Evolutionary conservation across 2,888 invertebrate species (phyloP), one percentile per base, ranked within the genome.

Genomic region (Tetranychus piercei): DNA sequence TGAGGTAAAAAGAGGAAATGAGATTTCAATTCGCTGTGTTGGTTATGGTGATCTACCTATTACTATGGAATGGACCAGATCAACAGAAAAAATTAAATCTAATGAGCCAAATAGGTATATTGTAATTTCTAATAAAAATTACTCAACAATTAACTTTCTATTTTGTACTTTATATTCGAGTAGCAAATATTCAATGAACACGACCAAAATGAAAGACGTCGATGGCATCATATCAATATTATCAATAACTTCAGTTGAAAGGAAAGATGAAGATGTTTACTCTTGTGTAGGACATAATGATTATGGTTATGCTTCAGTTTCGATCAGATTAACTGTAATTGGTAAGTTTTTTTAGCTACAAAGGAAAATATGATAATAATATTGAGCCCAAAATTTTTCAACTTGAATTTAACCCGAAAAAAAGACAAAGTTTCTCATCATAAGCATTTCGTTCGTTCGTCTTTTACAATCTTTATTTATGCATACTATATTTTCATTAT

Each of bases 201-300:
- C 69, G 22, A 69, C 22, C 11, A 11, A 9, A 20, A 69, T 69
- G 22, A 11, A 18, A 18, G 34, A 69, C 11, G 69, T 75, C 9
- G 74, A 76, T 66, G 34, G 73, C 55, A 74, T 74, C 20, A 44
- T 43, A 20, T 71, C 71, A 71, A 75, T 74, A 69, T 73, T 77
- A 73, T 44, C 74, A 22, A 75, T 77, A 67, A 76, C 34, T 55
- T 72, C 73, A 67, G 76, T 77, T 34, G 75, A 74, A 43, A 20
- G 77, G 23, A 71, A 45, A 66, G 77, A 77, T 73, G 74, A 75
- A 34, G 77, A 74, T 9, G 22, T 74, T n/a, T 77, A 76, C 70
- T 67, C 76, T 18, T 77, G 77, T 72, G 18, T 65, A 44, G 77
- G 76, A 34, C 75, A 74, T 23, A 77, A 77, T 73, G 73, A 75